Evolutionary conservation across 1,140 invertebrate species (phyloP), one percentile per base, ranked within the genome.

Genomic region (Tetragonula clypearis): DNA sequence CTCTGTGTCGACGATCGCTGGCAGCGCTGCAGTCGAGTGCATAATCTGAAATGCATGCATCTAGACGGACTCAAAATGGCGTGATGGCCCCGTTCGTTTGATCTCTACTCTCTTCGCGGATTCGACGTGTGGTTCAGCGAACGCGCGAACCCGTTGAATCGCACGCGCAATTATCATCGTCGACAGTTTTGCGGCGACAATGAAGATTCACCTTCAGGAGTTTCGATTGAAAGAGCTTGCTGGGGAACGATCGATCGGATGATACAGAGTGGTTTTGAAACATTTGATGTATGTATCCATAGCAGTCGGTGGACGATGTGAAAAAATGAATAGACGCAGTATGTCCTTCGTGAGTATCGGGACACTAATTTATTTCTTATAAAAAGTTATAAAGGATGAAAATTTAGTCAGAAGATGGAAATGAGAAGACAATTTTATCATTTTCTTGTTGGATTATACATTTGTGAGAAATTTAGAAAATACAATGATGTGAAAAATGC

Each of bases 41-140:
- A 88, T 91, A 87, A 91, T 92, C 87, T 90, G 81, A 78, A 92
- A 91, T 91, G 79, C 89, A 90, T 92, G 85, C 78, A 87, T 86
- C 86, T 84, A 77, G 78, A 88, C 78, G 62, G 87, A 88, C 90
- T 86, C 83, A 72, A 91, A 92, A 90, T 73, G 86, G 49, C 86
- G 79, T 68, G 17, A 77, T 69, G 71, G 79, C 41, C 56, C 66
- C 35, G 41, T 69, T 66, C 80, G 79, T 85, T 84, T 88, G 65
- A 75, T 90, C 75, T 90, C 72, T 88, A 78, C 77, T 66, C 76
- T 21, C 76, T 26, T 35, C 19, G 53, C 56, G 17, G 30, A 69
- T 87, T 62, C 75, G 23, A 62, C 71, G 56, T 21, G 60, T 21
- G 60, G 30, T 14, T 41, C 58, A 12, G 58, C 19, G 53, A 15